phyloP scores from a whole-genome alignment of 2,113 vertebrate genomes.

The Thymallus thymallus region DNA sequence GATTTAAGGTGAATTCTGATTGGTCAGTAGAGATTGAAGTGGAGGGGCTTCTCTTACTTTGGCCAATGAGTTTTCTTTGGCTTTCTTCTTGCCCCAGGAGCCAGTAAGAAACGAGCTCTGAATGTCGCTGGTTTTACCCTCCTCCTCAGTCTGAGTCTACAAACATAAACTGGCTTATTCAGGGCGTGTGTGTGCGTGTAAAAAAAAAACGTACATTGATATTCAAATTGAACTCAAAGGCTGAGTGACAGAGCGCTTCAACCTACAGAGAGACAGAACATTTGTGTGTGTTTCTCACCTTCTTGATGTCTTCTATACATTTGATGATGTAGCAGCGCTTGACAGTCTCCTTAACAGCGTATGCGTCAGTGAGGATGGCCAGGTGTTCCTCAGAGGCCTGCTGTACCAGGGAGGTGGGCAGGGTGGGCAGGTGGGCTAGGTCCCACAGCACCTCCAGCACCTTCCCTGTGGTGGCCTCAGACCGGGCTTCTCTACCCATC shows the following conservation, averaged over 20 bases:
- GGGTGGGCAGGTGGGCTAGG: slow-evolving; percentile 90
- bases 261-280: neutral
- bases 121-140: slow-evolving; percentile 74
- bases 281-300: slow-evolving; percentile 71
- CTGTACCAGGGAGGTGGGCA: slow-evolving; percentile 91
- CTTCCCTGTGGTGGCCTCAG: slow-evolving; percentile 95
- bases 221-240: neutral
- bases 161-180: slow-evolving; percentile 70
- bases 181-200: slow-evolving; percentile 8
- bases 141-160: slow-evolving; percentile 74
- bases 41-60: slow-evolving; percentile 75
- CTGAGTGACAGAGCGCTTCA: neutral
- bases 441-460: slow-evolving; percentile 98
- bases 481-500: slow-evolving; percentile 93
- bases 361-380: slow-evolving; percentile 96
- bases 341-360: slow-evolving; percentile 92
- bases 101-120: slow-evolving; percentile 78
- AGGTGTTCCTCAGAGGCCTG: slow-evolving; percentile 96
- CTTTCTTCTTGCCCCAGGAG: slow-evolving; percentile 81
- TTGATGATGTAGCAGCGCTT: slow-evolving; percentile 98
- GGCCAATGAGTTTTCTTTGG: slow-evolving; percentile 57
- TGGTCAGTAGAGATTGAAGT: slow-evolving; percentile 47
- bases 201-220: too few species aligned
- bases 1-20: slow-evolving; percentile 53
- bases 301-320: slow-evolving; percentile 98